phyloP scores from a whole-genome alignment of 2,113 vertebrate species.

The Dascyllus trimaculatus region DNA sequence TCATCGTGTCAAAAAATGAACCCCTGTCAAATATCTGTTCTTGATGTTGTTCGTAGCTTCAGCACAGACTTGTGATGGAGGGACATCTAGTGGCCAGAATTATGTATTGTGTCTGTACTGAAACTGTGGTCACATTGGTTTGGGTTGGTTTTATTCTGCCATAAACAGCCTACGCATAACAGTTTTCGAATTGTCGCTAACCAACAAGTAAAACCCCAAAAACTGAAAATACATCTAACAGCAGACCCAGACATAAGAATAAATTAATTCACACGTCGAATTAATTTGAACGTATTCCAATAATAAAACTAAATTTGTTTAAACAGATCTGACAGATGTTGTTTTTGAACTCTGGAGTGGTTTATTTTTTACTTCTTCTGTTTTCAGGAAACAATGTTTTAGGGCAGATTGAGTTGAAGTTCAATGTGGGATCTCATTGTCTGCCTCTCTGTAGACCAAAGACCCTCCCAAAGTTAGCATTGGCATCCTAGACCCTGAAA shows the following conservation, averaged over 20 bases:
- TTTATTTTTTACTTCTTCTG: neutral
- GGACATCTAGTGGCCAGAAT: constrained; percentile 67
- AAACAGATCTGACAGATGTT: neutral
- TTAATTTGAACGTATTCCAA: neutral
- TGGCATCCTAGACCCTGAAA: constrained; percentile 27
- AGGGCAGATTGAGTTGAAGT: neutral
- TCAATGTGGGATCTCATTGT: neutral
- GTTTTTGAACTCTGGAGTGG: neutral
- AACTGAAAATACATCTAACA: neutral
- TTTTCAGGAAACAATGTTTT: constrained; percentile 4
- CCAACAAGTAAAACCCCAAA: neutral
- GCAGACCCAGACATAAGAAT: neutral
- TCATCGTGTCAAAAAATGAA: no score
- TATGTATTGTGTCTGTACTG: neutral
- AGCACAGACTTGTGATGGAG: constrained; percentile 14
- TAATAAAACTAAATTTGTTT: neutral
- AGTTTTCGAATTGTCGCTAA: neutral
- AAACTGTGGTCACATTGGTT: neutral
- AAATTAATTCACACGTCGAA: no score
- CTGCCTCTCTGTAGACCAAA: constrained; percentile 22
- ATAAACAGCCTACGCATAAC: neutral
- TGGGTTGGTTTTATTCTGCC: neutral
- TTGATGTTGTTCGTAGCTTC: neutral
- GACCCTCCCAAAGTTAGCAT: constrained; percentile 55
- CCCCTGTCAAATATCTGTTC: no score